These are phyloP conservation scores for Syngnathus typhle DNA, from an alignment of 2,113 vertebrate species.

Conservation along the genomic window DNA sequence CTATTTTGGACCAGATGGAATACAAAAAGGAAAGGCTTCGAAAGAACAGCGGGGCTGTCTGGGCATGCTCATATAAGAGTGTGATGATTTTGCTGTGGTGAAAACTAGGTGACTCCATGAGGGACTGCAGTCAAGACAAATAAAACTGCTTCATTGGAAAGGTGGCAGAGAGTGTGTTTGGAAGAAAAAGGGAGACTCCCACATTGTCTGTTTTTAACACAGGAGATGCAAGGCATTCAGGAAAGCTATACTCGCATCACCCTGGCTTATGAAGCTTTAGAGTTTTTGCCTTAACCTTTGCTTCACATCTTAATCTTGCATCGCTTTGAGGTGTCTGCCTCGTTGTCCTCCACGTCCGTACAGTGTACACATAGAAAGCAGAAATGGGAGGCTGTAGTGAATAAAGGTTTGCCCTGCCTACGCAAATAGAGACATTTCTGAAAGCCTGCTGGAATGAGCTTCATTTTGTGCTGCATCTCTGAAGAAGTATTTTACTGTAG, in stretches of 20 bases:
- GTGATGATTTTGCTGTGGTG: conserved; percentile 26
- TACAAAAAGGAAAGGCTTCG: conserved; percentile 28
- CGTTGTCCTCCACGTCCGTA: conserved; percentile 22
- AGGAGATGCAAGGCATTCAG: background rate
- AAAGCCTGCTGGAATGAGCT: conserved; percentile 18
- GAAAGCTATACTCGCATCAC: conserved; percentile 9
- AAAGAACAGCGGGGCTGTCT: conserved; percentile 18
- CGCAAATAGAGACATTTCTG: conserved; percentile 15
- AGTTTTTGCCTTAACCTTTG: conserved; percentile 57
- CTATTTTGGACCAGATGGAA: conserved; percentile 57
- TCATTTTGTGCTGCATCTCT: background rate
- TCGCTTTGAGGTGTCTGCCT: conserved; percentile 46
- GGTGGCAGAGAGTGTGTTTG: conserved; percentile 8
- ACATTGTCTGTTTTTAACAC: conserved; percentile 12
- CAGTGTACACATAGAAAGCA: conserved; percentile 25
- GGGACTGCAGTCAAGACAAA: conserved; percentile 7
- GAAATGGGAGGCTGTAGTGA: conserved; percentile 29
- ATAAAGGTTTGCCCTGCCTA: conserved; percentile 51
- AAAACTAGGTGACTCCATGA: conserved; percentile 20
- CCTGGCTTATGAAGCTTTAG: conserved; percentile 41
- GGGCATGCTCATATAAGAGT: conserved; percentile 3
- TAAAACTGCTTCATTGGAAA: conserved; percentile 1
- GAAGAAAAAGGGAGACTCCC: no score
- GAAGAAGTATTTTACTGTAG: background rate
- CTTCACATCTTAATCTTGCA: conserved; percentile 61